A percentile compares a stretch with the other conserved stretches of the same genome.
These are phyloP conservation scores for Sphyrna mokarran DNA, from an alignment of 2,113 vertebrate genomes.

Conservation along the genomic window DNA sequence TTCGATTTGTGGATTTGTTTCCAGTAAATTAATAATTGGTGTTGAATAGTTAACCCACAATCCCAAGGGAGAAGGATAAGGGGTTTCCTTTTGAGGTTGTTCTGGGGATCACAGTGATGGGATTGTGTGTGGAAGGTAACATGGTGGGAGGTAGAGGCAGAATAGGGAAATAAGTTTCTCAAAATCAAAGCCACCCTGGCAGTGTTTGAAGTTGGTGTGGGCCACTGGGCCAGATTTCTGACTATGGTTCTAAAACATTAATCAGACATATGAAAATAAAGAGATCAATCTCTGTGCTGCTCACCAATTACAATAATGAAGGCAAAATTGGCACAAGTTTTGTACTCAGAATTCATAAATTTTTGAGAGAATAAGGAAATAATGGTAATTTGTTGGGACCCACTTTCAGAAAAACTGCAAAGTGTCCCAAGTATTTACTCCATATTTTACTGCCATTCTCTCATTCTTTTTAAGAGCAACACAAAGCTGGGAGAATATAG, in stretches of 20 bases:
- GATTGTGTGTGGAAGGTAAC: too few relatives aligned
- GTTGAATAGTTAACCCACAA: too few relatives aligned
- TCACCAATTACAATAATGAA: background rate
- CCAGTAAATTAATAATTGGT: too few relatives aligned
- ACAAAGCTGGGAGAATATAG: background rate
- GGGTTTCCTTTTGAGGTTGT: too few relatives aligned
- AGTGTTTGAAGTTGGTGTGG: background rate
- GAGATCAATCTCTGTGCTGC: background rate
- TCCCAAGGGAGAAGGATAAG: too few relatives aligned
- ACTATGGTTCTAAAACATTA: background rate
- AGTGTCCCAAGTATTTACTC: background rate
- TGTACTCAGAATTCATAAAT: background rate
- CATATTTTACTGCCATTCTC: background rate
- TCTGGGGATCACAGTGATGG: too few relatives aligned
- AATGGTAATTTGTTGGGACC: background rate
- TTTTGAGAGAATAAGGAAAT: background rate
- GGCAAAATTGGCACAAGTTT: background rate
- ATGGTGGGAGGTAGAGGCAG: too few relatives aligned
- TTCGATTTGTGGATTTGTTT: too few relatives aligned
- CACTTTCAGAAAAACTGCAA: background rate
- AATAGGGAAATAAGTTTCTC: too few relatives aligned
- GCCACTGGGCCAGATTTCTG: background rate
- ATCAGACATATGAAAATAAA: background rate
- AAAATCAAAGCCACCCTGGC: background rate
- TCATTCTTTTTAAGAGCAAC: background rate